Base-by-base conservation (phyloP, 2,797 vertebrate genomes). In the Erethizon dorsatum region DNA sequence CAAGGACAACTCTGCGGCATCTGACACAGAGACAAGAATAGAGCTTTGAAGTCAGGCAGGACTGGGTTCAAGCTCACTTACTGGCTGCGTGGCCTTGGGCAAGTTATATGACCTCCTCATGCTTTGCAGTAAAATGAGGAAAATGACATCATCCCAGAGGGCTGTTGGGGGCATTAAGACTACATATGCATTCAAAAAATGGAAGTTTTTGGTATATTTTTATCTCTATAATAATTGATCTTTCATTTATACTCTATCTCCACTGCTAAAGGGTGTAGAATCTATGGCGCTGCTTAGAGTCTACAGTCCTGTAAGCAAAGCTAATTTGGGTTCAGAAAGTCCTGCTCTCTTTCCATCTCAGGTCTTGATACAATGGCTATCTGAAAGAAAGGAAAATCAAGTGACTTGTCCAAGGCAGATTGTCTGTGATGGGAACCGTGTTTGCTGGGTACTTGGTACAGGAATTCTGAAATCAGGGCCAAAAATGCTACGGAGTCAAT, bases 1-100 rank as follows among this genome's bases (percentile, higher is more conserved):
- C n/a, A 80, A 94, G 73, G 52, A 45, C 15, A 71, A n/a, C 41
- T 92, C 24, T 28, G 13, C 83, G 47, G 47, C 14, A 88, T 28
- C 69, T 86, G 83, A n/a, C 17, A 88, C 31, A 91, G 45, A 77
- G 57, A 82, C 61, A 91, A 88, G 75, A 83, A 73, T 12, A 41
- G 83, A 31, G 5, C 13, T 86, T 45, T 83, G 80, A 86, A 83
- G 47, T n/a, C 73, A 52, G 47, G 75, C 10, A 52, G 33, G 61
- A 50, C n/a, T 69, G 63, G 20, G 33, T 78, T 93, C 75, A 83
- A 82, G 69, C 4, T 22, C 54, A 78, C 7, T 83, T 79, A 63
- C 47, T 17, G 63, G 56, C 6, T 78, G 50, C 45, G 24, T 83
- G 54, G 9, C 28, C 31, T 75, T 83, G 37, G 78, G 41, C 28